Evolutionary conservation across 2,113 vertebrate species (phyloP).

Genomic region (Centropristis striata): DNA sequence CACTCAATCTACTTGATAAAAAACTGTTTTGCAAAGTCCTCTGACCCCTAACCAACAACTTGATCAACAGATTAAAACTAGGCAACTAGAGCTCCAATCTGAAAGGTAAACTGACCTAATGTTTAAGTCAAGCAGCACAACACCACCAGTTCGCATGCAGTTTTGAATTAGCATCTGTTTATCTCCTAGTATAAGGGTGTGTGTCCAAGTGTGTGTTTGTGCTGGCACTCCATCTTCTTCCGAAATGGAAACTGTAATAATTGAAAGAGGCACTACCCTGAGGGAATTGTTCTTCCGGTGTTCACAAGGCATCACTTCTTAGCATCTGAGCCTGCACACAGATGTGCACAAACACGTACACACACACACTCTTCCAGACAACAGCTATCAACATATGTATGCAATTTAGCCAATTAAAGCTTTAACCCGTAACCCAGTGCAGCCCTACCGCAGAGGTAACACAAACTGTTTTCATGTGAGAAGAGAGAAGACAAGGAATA

Average conservation of each 20-base stretch:
- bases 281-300: slow-evolving; percentile 67
- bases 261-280: slow-evolving; percentile 44
- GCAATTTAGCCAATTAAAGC: slow-evolving; percentile 78
- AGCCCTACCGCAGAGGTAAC: slow-evolving; percentile 62
- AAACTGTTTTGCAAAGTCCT: background rate
- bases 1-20: background rate
- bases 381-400: slow-evolving; percentile 68
- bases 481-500: slow-evolving; percentile 27
- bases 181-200: slow-evolving; percentile 6
- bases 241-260: slow-evolving; percentile 69
- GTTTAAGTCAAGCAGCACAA: slow-evolving; percentile 6
- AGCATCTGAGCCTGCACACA: slow-evolving; percentile 57
- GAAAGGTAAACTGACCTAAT: background rate
- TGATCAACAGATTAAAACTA: slow-evolving; percentile 3
- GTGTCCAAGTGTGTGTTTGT: background rate
- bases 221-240: slow-evolving; percentile 28
- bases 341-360: slow-evolving; percentile 44
- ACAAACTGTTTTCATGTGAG: slow-evolving; percentile 52
- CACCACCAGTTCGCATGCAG: slow-evolving; percentile 6
- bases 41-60: background rate
- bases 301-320: slow-evolving; percentile 68
- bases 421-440: slow-evolving; percentile 43
- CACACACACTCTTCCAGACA: slow-evolving; percentile 34
- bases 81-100: background rate
- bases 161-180: slow-evolving; percentile 52